Evolutionary conservation across 2,797 vertebrate species (phyloP), one percentile per base, ranked within the genome.

Genomic region (Cottoperca gobio): DNA sequence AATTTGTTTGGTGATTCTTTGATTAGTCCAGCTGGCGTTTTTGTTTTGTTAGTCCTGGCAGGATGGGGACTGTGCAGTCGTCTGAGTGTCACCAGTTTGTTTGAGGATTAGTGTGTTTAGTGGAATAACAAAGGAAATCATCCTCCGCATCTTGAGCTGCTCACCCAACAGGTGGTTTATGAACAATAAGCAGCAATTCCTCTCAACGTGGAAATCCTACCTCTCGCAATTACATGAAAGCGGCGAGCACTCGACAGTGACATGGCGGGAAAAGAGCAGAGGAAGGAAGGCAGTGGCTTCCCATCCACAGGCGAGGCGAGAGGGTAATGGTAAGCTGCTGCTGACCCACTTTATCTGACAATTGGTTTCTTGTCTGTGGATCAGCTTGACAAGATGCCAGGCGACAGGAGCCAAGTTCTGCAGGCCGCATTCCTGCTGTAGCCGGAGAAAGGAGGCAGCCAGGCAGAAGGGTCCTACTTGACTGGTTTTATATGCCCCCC

Each of bases 311-410:
- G 88, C 88, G 68, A 91, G 89, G 87, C 89, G 83, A 93, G 89
- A 91, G 91, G 88, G 93, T 94, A 94, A 95, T 94, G 91, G 92
- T 90, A 93, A 95, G 92, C 94, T 86, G 86, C 93, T 93, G 94
- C 93, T 96, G 95, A 96, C 95, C 95, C 95, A 96, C 94, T 96
- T 94, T 95, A 94, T 94, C 89, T 94, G 93, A 96, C 95, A 96
- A 96, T 95, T 95, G 93, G 87, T 95, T 96, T 95, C 94, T 96
- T 95, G 95, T 95, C 94, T 91, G 85, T 84, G 93, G 93, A 95
- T 94, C 94, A 89, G 92, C 91, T 95, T 96, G 95, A 96, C 93
- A 82, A 94, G 93, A 95, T 95, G 95, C 95, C 95, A 95, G 92
- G 89, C 82, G 94, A 94, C 94, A 93, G 92, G 94, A 95, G 93